Evolutionary conservation across 2,113 vertebrate genomes (phyloP), one percentile per base, ranked within the genome.

Genomic region (Cyphomyrus discorhynchus): DNA sequence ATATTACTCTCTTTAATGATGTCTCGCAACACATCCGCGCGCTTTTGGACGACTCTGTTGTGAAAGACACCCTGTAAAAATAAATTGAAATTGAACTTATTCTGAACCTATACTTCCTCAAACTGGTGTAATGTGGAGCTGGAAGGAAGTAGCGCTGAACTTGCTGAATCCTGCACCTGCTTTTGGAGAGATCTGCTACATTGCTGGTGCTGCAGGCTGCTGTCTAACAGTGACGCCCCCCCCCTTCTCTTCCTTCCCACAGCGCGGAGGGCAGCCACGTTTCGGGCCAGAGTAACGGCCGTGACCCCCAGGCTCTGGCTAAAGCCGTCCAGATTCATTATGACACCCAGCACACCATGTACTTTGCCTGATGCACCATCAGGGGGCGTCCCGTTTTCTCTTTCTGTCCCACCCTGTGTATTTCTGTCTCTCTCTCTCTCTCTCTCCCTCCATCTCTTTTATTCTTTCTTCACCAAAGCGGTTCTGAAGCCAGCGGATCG

Each of bases 271-370:
- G 98, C 94, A 99, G 98, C 96, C 98, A 99, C 0, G 97, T 99
- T 89, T 99, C 98, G 42, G 98, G 98, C 93, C 98, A 99, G 95
- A 99, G 98, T 94, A 99, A 99, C 0, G 98, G 98, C 90, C 97
- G 98, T 19, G 98, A 99, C 90, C 98, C 98, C 35, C 98, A 97
- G 93, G 98, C 98, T 6, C 95, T 99, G 95, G 98, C 98, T 66
- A 99, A 99, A 95, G 98, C 98, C 0, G 98, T 99, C 89, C 98
- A 99, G 96, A 99, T 99, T 95, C 98, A 99, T 95, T 98, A 99
- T 2, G 98, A 99, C 90, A 99, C 98, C 90, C 98, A 99, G 94
- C 98, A 99, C 93, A 99, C 98, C 24, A 99, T 99, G 98, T 99
- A 99, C 96, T 99, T 99, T 90, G 98, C 98, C 94, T 99, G 96